Conservation (phyloP, 1,140 invertebrate genomes). For the Drosophila carrolli region DNA sequence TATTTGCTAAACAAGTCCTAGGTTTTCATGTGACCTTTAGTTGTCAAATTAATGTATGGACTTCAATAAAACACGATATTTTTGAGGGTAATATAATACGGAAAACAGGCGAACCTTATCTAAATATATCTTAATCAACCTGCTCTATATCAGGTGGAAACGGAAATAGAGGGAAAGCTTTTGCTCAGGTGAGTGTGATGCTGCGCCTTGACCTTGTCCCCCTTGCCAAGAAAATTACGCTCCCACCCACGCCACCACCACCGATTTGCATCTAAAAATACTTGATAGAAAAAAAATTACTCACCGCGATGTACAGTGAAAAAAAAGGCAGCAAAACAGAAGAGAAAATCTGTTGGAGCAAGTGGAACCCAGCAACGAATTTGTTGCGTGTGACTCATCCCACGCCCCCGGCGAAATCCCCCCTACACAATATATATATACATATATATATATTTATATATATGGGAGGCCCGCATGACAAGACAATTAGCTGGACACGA, state of each 20-base stretch:
- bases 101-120: constrained; percentile 19
- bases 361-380: constrained; percentile 22
- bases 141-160: constrained; percentile 52
- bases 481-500: constrained; percentile 70
- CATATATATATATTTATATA: constrained; percentile 1
- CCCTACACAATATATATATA: not conserved
- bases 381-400: constrained; percentile 37
- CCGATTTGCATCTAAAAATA: constrained; percentile 50
- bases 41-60: no score
- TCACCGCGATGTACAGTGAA: constrained; percentile 12
- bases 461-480: constrained; percentile 52
- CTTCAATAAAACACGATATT: not conserved
- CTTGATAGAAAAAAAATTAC: constrained; percentile 25
- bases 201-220: constrained; percentile 73
- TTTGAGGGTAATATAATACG: constrained; percentile 45
- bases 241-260: constrained; percentile 6
- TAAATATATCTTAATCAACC: constrained; percentile 9
- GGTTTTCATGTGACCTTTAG: no score
- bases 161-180: constrained; percentile 50
- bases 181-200: constrained; percentile 38
- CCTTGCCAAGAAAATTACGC: constrained; percentile 40
- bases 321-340: not conserved
- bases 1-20: no score
- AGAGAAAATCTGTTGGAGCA: constrained; percentile 24
- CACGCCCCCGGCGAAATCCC: not conserved